Conservation (phyloP, 2,888 invertebrate genomes). For the Clanis bilineata region DNA sequence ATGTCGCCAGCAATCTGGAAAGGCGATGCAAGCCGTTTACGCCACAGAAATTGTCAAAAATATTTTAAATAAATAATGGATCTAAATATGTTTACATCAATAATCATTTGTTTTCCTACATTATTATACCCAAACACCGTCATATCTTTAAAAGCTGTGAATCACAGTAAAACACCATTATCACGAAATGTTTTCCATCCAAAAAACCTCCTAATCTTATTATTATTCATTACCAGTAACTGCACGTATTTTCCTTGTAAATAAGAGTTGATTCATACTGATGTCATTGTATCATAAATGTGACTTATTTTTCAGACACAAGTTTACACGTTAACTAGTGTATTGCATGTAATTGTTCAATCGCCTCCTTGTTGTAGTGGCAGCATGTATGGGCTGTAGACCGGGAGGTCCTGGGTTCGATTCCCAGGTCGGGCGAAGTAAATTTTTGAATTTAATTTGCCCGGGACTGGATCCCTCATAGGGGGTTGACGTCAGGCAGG, state of each 20-base stretch:
- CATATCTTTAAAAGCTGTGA: neutral
- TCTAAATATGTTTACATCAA: neutral
- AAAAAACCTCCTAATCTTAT: neutral
- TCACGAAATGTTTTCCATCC: neutral
- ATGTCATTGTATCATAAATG: constrained; percentile 5
- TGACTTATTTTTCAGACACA: neutral
- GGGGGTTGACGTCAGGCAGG: too few species aligned
- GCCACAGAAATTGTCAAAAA: too few species aligned
- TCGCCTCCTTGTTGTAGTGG: too few species aligned
- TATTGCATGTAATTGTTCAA: too few species aligned
- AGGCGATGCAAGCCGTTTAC: too few species aligned
- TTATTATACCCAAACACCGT: neutral
- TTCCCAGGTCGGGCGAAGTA: too few species aligned
- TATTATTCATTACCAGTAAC: constrained; percentile 21
- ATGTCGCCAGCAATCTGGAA: too few species aligned
- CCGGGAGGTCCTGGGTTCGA: too few species aligned
- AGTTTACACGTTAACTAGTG: too few species aligned
- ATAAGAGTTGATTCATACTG: constrained; percentile 27
- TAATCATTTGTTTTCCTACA: neutral
- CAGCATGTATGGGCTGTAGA: too few species aligned
- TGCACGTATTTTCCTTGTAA: constrained; percentile 35
- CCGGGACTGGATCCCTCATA: too few species aligned
- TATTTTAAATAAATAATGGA: neutral
- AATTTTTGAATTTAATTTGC: too few species aligned
- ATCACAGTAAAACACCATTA: neutral